Evolutionary conservation across 1,140 invertebrate genomes (phyloP).

Genomic region (Sminthurinus signatus): DNA sequence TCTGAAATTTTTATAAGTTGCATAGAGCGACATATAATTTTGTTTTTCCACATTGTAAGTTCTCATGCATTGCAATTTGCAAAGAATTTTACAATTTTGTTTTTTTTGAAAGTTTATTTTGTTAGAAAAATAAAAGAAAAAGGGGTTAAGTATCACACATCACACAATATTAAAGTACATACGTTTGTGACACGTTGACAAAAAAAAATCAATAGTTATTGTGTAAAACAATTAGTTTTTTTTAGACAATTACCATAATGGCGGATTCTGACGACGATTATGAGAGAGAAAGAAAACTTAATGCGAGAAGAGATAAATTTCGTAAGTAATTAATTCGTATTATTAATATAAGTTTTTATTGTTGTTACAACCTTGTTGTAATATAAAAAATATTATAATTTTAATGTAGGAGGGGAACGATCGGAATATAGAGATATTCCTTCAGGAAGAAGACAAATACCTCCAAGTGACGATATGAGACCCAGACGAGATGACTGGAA

Average conservation of each 20-base stretch:
- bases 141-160: too few relatives aligned
- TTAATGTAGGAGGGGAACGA: slow-evolving; percentile 78
- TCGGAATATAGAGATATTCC: slow-evolving; percentile 62
- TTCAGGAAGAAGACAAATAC: slow-evolving; percentile 55
- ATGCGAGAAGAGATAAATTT: slow-evolving; percentile 81
- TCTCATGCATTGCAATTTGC: too few relatives aligned
- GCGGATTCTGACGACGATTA: slow-evolving; percentile 87
- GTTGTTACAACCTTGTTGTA: too few relatives aligned
- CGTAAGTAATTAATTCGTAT: too few relatives aligned
- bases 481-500: slow-evolving; percentile 36
- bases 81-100: too few relatives aligned
- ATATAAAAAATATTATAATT: too few relatives aligned
- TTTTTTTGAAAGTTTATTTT: neutral
- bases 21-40: too few relatives aligned
- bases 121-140: too few relatives aligned
- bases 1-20: too few relatives aligned
- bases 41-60: too few relatives aligned
- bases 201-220: neutral
- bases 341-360: too few relatives aligned
- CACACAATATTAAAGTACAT: neutral
- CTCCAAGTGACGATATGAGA: slow-evolving; percentile 35
- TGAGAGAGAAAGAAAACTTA: slow-evolving; percentile 58
- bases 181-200: neutral
- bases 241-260: slow-evolving; percentile 51
- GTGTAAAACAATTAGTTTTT: neutral